These are phyloP conservation scores for Herpailurus yagouaroundi DNA, from an alignment of 2,113 vertebrate species.

Conservation along the genomic window DNA sequence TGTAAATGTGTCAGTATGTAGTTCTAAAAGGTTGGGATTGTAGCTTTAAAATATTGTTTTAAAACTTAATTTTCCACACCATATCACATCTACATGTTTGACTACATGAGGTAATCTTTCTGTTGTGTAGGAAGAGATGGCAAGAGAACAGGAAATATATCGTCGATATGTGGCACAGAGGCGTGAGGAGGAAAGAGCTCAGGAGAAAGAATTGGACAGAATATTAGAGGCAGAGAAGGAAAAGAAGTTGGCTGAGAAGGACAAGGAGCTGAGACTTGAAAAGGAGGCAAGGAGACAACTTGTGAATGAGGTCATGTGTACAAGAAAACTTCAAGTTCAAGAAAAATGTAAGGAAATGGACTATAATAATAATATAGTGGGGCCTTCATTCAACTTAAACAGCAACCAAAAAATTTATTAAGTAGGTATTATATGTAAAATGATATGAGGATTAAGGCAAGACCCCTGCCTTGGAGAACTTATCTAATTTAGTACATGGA, in stretches of 20 bases:
- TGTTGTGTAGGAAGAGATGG: constrained; percentile 84
- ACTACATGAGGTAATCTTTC: neutral
- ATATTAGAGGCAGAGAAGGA: constrained; percentile 86
- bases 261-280: constrained; percentile 79
- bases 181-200: constrained; percentile 84
- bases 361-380: neutral
- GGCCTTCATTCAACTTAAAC: constrained; percentile 20
- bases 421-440: neutral
- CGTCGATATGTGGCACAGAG: constrained; percentile 85
- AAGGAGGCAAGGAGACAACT: constrained; percentile 87
- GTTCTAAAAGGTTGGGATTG: neutral
- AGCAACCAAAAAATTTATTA: neutral
- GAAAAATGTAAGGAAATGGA: constrained; percentile 89
- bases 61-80: neutral
- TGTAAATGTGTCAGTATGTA: neutral
- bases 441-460: neutral
- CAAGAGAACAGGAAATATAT: constrained; percentile 89
- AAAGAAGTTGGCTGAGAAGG: constrained; percentile 82
- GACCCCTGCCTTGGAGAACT: neutral
- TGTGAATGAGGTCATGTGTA: constrained; percentile 88
- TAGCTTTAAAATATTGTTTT: neutral
- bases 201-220: constrained; percentile 86
- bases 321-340: constrained; percentile 88
- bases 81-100: neutral
- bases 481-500: neutral